Evolutionary conservation across 2,888 invertebrate genomes (phyloP).

Genomic region (Physocephala rufipes): DNA sequence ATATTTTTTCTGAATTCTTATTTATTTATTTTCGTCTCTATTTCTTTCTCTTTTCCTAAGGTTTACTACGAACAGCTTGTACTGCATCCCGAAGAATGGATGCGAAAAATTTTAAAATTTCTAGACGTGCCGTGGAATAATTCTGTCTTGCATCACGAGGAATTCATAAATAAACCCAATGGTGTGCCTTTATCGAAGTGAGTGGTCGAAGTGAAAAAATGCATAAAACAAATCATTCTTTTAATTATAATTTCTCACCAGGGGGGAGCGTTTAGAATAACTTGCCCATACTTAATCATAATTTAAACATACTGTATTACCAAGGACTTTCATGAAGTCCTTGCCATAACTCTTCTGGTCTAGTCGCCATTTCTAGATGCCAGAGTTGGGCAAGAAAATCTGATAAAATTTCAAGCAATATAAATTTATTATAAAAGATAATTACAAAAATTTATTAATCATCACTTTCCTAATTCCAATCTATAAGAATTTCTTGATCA

Average conservation of each 20-base stretch:
- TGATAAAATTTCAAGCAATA: too few species aligned
- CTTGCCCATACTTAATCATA: too few species aligned
- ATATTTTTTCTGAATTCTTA: too few species aligned
- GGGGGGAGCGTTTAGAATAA: neutral
- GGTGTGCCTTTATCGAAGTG: constrained; percentile 96
- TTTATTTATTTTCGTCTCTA: constrained; percentile 15
- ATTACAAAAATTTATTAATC: too few species aligned
- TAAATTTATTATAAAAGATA: too few species aligned
- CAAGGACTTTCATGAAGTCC: too few species aligned
- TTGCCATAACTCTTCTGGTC: too few species aligned
- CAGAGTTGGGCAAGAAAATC: too few species aligned
- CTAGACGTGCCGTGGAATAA: constrained; percentile 95
- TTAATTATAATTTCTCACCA: neutral
- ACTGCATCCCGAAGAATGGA: constrained; percentile 88
- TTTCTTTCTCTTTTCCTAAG: constrained; percentile 59
- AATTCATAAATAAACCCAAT: constrained; percentile 93
- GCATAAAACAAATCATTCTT: neutral
- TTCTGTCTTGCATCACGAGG: constrained; percentile 96
- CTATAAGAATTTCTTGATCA: too few species aligned
- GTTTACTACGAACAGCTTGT: constrained; percentile 98
- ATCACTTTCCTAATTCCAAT: too few species aligned
- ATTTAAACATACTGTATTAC: too few species aligned
- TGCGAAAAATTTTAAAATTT: constrained; percentile 87
- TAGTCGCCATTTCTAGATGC: too few species aligned
- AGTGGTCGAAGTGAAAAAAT: constrained; percentile 58